A percentile compares a stretch with the other conserved stretches of the same genome.
Evolutionary conservation across 2,888 invertebrate species (phyloP).

Genomic region (Camponotus fellah): DNA sequence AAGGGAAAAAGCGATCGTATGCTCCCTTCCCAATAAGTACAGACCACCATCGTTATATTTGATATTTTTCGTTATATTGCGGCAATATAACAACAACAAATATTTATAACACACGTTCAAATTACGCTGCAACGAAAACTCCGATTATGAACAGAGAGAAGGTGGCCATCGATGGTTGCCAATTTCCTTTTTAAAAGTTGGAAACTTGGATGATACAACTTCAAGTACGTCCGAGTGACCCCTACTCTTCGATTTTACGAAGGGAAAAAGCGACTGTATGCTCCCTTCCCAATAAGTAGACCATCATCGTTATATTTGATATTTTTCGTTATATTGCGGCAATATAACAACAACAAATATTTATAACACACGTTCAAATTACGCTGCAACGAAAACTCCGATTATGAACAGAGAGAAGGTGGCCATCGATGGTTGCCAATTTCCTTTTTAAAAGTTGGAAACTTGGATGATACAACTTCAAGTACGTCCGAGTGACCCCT

Average conservation of each 20-base stretch:
- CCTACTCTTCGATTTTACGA: not conserved
- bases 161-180: not conserved
- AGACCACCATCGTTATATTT: too few species aligned
- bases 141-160: not conserved
- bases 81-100: too few species aligned
- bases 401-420: not conserved
- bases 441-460: not conserved
- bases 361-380: not conserved
- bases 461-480: not conserved
- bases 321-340: too few species aligned
- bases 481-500: too few species aligned
- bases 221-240: too few species aligned
- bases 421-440: not conserved
- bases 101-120: too few species aligned
- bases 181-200: not conserved
- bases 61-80: too few species aligned
- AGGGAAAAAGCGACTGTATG: not conserved
- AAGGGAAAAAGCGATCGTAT: not conserved
- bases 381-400: not conserved
- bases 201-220: not conserved
- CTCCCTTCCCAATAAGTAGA: not conserved
- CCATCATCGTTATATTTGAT: too few species aligned
- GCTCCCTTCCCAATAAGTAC: not conserved
- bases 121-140: not conserved
- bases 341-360: too few species aligned